Base-by-base conservation (phyloP, 2,113 vertebrate genomes). In the Heterochromis multidens region DNA sequence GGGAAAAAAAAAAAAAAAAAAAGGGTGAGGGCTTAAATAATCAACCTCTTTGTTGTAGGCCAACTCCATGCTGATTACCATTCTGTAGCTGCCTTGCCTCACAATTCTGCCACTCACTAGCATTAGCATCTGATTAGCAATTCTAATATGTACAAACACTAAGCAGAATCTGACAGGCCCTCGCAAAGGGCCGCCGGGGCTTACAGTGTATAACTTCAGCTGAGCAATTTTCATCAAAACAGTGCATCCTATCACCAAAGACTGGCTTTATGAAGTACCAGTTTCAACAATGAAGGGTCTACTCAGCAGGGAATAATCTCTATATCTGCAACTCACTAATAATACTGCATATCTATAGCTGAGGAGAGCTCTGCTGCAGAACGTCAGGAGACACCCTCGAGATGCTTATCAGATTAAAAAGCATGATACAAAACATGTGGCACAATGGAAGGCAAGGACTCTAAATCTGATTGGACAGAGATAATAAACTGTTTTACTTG, bases 101-200 rank as follows among this genome's bases (percentile, higher is more conserved):
- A 35, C 82, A 88, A 91, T 89, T 86, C 87, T 83, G 89, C 82
- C 91, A 87, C 92, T 90, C 91, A 87, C 74, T 3, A 35, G 82
- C 87, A 95, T 95, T 95, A 94, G 92, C 91, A 94, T 95, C 89
- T 94, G 89, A 96, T 96, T 95, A 95, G 93, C 91, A 95, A 95
- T 94, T 96, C 89, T 94, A 95, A 95, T 95, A 79, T 88, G 74
- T 87, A 89, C 92, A 88, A 92, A 89, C 86, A 85, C 19, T 43
- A 70, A 81, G 82, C 79, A 84, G 90, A 85, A 81, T 89, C 80
- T 79, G n/a, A 31, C 87, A n/a, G 88, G 70, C 61, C 77, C 61
- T 82, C 13, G 65, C 57, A 85, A 67, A 80, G 79, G 62, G 62
- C 90, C 29, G 82, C 89, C 62, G 52, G 82, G 65, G 33, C 35